Percentiles rank a stretch among this genome's conserved stretches.
Evolutionary conservation across 2,113 vertebrate species (phyloP).

Genomic region (Halcyon senegalensis): DNA sequence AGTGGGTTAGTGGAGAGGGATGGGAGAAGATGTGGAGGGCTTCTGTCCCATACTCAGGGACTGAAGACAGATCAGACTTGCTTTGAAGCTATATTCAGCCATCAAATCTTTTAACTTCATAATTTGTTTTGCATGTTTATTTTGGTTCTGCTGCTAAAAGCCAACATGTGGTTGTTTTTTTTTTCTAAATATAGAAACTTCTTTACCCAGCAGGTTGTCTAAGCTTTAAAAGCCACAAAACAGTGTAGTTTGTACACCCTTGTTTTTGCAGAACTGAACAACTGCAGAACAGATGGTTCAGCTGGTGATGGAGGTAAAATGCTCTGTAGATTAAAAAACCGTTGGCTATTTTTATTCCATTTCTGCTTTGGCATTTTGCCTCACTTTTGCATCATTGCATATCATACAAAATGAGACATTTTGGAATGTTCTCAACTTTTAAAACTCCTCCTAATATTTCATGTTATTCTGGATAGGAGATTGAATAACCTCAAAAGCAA

Average conservation of each 20-base stretch:
- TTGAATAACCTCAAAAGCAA: neutral
- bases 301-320: slow-evolving; percentile 33
- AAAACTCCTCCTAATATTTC: neutral
- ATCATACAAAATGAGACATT: neutral
- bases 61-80: neutral
- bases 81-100: neutral
- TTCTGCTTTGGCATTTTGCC: slow-evolving; percentile 16
- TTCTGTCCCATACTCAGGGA: rapidly evolving
- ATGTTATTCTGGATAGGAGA: neutral
- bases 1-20: neutral
- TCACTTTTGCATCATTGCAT: neutral
- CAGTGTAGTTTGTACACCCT: neutral
- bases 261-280: neutral
- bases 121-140: neutral
- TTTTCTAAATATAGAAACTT: neutral
- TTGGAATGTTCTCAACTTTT: neutral
- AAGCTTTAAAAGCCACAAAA: neutral
- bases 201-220: neutral
- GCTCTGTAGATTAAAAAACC: slow-evolving; percentile 30
- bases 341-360: neutral
- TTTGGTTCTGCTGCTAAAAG: neutral
- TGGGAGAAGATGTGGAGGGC: rapidly evolving
- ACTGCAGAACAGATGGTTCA: slow-evolving; percentile 52
- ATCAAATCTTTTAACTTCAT: neutral
- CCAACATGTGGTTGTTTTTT: neutral